Percentiles rank a stretch among this genome's conserved stretches.
Conservation (phyloP, 2,797 vertebrate genomes). For the Stomatorhinus walkeri region DNA sequence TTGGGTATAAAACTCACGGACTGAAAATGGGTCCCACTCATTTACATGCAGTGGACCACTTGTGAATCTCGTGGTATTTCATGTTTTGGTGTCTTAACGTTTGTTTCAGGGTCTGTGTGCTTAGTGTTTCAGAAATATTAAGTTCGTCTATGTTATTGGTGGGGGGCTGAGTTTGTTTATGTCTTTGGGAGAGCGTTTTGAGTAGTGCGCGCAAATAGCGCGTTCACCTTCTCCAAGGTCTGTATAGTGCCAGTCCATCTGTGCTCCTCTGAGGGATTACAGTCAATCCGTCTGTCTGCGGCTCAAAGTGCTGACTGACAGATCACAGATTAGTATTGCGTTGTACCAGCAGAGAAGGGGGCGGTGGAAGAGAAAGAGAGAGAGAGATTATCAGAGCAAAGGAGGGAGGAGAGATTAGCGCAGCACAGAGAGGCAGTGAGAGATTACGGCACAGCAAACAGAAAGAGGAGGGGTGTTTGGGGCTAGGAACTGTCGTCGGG, state of each 20-base stretch:
- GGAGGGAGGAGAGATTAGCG: conserved; percentile 30
- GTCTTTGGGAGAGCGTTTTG: neutral
- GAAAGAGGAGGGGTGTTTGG: neutral
- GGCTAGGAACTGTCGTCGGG: neutral
- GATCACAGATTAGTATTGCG: conserved; percentile 58
- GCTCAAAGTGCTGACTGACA: conserved; percentile 67
- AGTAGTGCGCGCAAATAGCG: conserved; percentile 17
- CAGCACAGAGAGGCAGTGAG: conserved; percentile 21
- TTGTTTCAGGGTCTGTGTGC: neutral
- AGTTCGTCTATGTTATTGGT: neutral
- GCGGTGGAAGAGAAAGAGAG: neutral
- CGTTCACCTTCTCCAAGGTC: conserved; percentile 54
- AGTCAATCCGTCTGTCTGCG: conserved; percentile 65
- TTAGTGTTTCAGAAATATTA: neutral
- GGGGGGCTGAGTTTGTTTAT: neutral
- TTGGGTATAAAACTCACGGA: neutral
- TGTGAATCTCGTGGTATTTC: neutral
- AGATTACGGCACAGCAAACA: conserved; percentile 31
- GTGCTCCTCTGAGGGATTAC: conserved; percentile 62
- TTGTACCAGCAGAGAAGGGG: neutral
- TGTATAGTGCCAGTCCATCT: conserved; percentile 55
- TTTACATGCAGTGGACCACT: neutral
- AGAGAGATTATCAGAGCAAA: conserved; percentile 28
- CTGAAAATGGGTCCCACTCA: neutral
- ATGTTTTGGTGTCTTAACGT: neutral